A percentile compares a stretch with the other conserved stretches of the same genome.
Conservation (phyloP, 2,888 invertebrate genomes). For the Catocala nupta region DNA sequence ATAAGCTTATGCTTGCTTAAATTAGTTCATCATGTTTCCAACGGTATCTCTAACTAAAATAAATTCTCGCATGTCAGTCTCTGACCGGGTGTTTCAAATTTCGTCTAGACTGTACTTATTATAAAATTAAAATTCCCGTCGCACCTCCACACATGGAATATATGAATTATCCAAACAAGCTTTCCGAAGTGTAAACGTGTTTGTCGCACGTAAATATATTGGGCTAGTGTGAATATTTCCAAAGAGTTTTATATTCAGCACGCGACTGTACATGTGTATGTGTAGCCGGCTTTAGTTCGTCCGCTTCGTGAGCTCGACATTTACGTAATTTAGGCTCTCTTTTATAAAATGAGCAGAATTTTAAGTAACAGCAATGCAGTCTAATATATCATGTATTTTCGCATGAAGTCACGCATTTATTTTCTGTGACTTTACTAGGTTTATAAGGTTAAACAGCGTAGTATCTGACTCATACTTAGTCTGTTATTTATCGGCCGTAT, state of each 20-base stretch:
- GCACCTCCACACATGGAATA: not conserved
- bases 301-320: not conserved
- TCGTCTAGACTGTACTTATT: too few species aligned
- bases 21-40: too few species aligned
- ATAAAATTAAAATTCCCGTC: not conserved
- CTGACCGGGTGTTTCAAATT: too few species aligned
- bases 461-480: too few species aligned
- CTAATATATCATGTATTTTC: not conserved
- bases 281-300: constrained; percentile 4
- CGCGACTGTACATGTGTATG: constrained; percentile 15
- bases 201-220: constrained; percentile 33
- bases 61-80: too few species aligned
- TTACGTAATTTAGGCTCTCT: constrained; percentile 3
- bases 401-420: too few species aligned
- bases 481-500: too few species aligned
- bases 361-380: constrained; percentile 2
- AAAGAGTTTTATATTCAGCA: constrained; percentile 32
- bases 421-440: too few species aligned
- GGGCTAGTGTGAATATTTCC: constrained; percentile 35
- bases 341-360: constrained; percentile 5
- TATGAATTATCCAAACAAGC: constrained; percentile 20
- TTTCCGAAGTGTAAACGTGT: constrained; percentile 39
- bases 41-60: too few species aligned
- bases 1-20: too few species aligned
- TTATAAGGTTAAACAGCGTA: too few species aligned